phyloP scores from a whole-genome alignment of 2,888 invertebrate genomes.

The Heliconius ismenius region DNA sequence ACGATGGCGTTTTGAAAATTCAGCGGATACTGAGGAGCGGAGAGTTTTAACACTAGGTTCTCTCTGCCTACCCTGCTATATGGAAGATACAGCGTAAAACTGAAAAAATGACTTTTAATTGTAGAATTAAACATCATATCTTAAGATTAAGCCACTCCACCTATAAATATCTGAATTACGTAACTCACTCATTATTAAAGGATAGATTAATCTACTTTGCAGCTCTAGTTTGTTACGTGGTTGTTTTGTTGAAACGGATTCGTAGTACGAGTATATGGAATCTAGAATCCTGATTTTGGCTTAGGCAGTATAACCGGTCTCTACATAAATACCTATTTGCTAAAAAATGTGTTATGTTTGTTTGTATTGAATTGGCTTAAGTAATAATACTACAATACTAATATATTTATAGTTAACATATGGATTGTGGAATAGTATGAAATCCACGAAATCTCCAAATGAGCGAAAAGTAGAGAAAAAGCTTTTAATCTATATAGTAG shows the following conservation, averaged over 20 bases:
- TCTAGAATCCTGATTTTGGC: conserved; percentile 30
- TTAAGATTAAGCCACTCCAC: neutral
- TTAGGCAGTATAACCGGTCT: conserved; percentile 38
- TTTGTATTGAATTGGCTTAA: neutral
- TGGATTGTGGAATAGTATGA: neutral
- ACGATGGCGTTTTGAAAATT: too few relatives aligned
- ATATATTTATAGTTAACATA: neutral
- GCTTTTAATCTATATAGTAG: too few relatives aligned
- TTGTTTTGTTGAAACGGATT: neutral
- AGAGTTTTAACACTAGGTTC: too few relatives aligned
- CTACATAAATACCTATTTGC: conserved; percentile 25
- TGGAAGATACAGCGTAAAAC: too few relatives aligned
- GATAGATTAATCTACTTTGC: neutral
- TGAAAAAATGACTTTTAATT: too few relatives aligned
- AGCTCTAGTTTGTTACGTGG: conserved; percentile 26
- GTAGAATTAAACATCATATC: neutral
- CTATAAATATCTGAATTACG: neutral
- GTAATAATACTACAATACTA: neutral
- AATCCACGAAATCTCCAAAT: neutral
- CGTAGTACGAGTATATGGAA: conserved; percentile 18
- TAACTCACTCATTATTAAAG: neutral
- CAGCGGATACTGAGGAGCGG: too few relatives aligned
- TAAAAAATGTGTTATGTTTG: neutral
- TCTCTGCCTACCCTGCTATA: too few relatives aligned
- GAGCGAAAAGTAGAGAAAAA: neutral